A percentile compares a stretch with the other conserved stretches of the same genome.
phyloP scores from a whole-genome alignment of 2,888 invertebrate genomes.

The Hesperia comma region DNA sequence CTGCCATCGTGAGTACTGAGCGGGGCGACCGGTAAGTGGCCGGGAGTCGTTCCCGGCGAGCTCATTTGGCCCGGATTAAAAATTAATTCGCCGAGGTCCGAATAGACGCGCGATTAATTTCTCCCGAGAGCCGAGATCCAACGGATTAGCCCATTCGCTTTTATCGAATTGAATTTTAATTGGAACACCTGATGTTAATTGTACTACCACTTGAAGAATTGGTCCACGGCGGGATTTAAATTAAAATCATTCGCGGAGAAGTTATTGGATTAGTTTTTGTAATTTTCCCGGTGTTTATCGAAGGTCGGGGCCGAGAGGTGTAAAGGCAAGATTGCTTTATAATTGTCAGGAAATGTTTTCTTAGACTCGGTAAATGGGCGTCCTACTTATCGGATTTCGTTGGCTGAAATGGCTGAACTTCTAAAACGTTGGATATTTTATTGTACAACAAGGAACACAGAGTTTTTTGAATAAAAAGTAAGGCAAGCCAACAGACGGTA shows the following conservation, averaged over 20 bases:
- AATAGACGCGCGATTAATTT: slow-evolving; percentile 66
- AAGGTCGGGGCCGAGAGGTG: not conserved
- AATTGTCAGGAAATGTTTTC: slow-evolving; percentile 1
- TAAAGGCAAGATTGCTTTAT: slow-evolving; percentile 4
- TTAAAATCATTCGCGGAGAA: slow-evolving; percentile 3
- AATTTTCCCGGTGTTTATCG: slow-evolving; percentile 1
- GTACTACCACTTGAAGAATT: slow-evolving; percentile 23
- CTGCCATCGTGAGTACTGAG: not conserved
- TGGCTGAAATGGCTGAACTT: not conserved
- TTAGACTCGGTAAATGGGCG: not conserved
- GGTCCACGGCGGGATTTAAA: slow-evolving; percentile 6
- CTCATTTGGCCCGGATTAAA: slow-evolving; percentile 67
- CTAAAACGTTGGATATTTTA: no score
- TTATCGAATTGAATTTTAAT: slow-evolving; percentile 75
- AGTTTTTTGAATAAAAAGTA: no score
- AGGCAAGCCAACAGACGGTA: no score
- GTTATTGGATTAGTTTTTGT: slow-evolving; percentile 12
- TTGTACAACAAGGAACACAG: no score
- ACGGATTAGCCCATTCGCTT: slow-evolving; percentile 63
- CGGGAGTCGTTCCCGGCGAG: slow-evolving; percentile 54
- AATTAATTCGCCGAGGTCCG: slow-evolving; percentile 63
- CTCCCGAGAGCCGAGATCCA: slow-evolving; percentile 53
- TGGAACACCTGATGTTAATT: slow-evolving; percentile 61
- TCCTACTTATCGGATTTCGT: not conserved
- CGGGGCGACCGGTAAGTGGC: slow-evolving; percentile 50